Evolutionary conservation across 2,797 vertebrate species (phyloP).

Genomic region (Botia almorhae): DNA sequence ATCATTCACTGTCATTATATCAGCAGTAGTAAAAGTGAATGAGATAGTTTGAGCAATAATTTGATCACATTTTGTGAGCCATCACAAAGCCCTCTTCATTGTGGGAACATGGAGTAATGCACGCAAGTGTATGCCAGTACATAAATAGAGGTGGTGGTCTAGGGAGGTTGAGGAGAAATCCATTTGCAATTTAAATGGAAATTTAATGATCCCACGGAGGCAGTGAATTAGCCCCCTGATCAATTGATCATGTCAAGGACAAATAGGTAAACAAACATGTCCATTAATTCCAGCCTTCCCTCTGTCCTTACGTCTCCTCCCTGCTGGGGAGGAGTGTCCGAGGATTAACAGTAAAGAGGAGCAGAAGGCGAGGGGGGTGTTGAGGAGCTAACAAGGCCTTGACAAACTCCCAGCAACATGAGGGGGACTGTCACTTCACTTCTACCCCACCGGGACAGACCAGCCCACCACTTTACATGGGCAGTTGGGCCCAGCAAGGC

Average conservation of each 20-base stretch:
- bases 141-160: slow-evolving; percentile 47
- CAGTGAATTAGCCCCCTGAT: slow-evolving; percentile 84
- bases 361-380: slow-evolving; percentile 40
- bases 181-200: slow-evolving; percentile 84
- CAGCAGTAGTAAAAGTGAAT: neutral
- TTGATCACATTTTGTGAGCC: neutral
- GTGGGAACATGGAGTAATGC: slow-evolving; percentile 39
- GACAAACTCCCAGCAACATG: slow-evolving; percentile 65
- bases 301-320: slow-evolving; percentile 66
- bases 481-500: slow-evolving; percentile 91
- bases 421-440: slow-evolving; percentile 66
- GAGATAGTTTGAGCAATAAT: neutral
- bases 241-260: slow-evolving; percentile 87
- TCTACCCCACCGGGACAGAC: slow-evolving; percentile 73
- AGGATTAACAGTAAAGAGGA: slow-evolving; percentile 64
- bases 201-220: slow-evolving; percentile 83
- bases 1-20: neutral
- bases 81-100: slow-evolving; percentile 10
- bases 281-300: slow-evolving; percentile 73
- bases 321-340: slow-evolving; percentile 68
- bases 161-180: slow-evolving; percentile 72
- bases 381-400: slow-evolving; percentile 57
- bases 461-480: slow-evolving; percentile 90
- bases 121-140: slow-evolving; percentile 57
- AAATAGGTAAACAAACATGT: slow-evolving; percentile 88